These are phyloP conservation scores for Clunio marinus DNA, from an alignment of 2,888 invertebrate species.

Conservation along the genomic window DNA sequence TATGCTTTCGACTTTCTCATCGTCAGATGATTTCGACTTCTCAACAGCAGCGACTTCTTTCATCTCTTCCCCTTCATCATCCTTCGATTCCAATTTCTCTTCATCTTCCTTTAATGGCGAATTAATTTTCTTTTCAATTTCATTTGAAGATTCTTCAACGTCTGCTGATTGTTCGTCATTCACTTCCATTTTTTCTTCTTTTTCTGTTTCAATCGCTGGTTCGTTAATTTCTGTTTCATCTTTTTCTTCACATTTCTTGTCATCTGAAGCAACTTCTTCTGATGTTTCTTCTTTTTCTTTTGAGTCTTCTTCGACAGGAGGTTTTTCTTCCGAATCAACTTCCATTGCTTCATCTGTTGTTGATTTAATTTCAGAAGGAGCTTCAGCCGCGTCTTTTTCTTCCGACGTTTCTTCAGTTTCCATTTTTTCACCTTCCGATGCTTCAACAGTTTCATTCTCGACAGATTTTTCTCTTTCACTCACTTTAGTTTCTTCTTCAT, in stretches of 20 bases:
- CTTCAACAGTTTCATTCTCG: slow-evolving; percentile 41
- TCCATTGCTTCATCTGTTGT: not conserved
- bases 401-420: slow-evolving; percentile 39
- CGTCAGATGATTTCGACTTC: slow-evolving; percentile 40
- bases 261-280: slow-evolving; percentile 41
- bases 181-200: too few relatives aligned
- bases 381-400: slow-evolving; percentile 12
- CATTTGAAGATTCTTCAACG: too few relatives aligned
- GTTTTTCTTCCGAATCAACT: slow-evolving; percentile 21
- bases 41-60: too few relatives aligned
- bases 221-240: too few relatives aligned
- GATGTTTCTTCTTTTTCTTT: slow-evolving; percentile 40
- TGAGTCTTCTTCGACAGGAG: slow-evolving; percentile 40
- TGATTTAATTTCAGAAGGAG: not conserved
- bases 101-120: too few relatives aligned
- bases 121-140: too few relatives aligned
- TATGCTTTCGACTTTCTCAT: too few relatives aligned
- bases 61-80: too few relatives aligned
- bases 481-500: not conserved
- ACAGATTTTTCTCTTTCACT: slow-evolving; percentile 37
- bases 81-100: too few relatives aligned
- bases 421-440: slow-evolving; percentile 41
- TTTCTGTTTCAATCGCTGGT: too few relatives aligned
- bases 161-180: too few relatives aligned
- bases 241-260: too few relatives aligned